phyloP scores from a whole-genome alignment of 30 jellyfish, hydroid and myxozoan species.

The Haliclystus octoradiatus region DNA sequence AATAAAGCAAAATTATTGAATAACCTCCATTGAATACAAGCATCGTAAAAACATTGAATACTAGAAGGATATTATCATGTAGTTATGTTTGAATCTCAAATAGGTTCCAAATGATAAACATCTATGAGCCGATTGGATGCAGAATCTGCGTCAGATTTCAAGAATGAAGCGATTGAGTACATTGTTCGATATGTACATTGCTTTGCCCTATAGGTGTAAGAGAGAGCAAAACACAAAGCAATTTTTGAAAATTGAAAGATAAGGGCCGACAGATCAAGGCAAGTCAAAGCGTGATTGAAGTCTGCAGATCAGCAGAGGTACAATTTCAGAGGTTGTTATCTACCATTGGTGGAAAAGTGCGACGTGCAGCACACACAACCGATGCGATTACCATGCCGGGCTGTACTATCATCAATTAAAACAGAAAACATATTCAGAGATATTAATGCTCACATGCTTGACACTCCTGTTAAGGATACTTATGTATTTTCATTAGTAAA shows the following conservation, averaged over 20 bases:
- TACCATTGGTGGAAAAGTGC: conserved; percentile 35
- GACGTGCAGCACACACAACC: conserved; percentile 19
- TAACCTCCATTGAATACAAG: no score
- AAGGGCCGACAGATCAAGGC: conserved; percentile 50
- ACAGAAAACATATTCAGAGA: conserved; percentile 12
- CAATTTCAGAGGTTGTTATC: conserved; percentile 31
- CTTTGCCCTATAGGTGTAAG: conserved; percentile 1
- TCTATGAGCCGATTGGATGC: no score
- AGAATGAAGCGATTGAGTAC: conserved; percentile 35
- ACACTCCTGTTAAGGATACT: conserved; percentile 25
- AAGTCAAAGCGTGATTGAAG: conserved; percentile 32
- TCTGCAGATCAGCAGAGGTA: conserved; percentile 41
- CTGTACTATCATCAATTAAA: conserved; percentile 19
- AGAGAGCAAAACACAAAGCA: not conserved
- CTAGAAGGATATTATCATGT: no score
- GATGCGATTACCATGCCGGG: conserved; percentile 21
- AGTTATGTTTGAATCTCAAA: no score
- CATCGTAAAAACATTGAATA: no score
- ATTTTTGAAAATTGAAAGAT: conserved; percentile 29
- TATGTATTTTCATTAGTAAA: conserved; percentile 11
- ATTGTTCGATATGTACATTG: conserved; percentile 32
- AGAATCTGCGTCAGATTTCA: conserved; percentile 39
- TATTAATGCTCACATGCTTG: conserved; percentile 35
- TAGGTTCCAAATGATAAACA: no score
- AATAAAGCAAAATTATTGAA: no score